Percentiles rank a stretch among this genome's conserved stretches.
Evolutionary conservation across 1,140 invertebrate genomes (phyloP).

Genomic region (Maconellicoccus hirsutus): DNA sequence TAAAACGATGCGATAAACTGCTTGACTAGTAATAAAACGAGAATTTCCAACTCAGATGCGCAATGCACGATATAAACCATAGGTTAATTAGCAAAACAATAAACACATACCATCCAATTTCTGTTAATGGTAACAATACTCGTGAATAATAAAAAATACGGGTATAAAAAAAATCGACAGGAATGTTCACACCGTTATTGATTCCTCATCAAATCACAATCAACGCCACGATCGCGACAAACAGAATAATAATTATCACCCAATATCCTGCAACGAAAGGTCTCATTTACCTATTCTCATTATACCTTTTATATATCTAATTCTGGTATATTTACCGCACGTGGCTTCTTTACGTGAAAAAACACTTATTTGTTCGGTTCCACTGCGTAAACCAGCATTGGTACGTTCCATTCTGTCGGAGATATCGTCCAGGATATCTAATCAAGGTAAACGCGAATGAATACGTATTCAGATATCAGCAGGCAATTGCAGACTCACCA

Average conservation of each 20-base stretch:
- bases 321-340: conserved; percentile 45
- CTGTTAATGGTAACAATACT: no score
- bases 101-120: no score
- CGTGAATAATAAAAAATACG: no score
- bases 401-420: conserved; percentile 59
- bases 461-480: not conserved
- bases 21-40: no score
- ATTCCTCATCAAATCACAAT: conserved; percentile 20
- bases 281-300: conserved; percentile 28
- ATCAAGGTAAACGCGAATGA: conserved; percentile 25
- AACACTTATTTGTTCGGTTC: conserved; percentile 51
- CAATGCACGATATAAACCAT: no score
- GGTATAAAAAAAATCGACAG: no score
- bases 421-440: conserved; percentile 69
- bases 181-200: not conserved
- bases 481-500: conserved; percentile 49
- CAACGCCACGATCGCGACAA: conserved; percentile 40
- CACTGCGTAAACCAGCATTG: conserved; percentile 48
- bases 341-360: conserved; percentile 55
- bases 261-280: conserved; percentile 40
- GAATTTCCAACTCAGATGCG: no score
- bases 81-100: no score
- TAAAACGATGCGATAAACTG: no score
- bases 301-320: conserved; percentile 24
- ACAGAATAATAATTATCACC: conserved; percentile 51